Percentiles rank a stretch among this genome's conserved stretches.
Evolutionary conservation across 23 tunicate species (phyloP).

Genomic region (Halocynthia aurantium): DNA sequence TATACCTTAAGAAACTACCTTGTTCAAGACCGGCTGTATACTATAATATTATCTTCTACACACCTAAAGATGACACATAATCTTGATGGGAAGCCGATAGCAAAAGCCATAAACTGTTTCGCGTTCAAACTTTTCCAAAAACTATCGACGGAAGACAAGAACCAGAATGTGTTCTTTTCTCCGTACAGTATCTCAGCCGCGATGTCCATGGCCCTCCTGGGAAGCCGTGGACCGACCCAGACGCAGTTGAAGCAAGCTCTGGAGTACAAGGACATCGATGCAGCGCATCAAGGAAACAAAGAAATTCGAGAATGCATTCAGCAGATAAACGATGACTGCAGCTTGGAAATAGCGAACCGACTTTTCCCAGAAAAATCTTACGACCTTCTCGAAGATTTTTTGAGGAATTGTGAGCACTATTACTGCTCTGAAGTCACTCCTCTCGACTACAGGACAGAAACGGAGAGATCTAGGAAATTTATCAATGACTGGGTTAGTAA

Average conservation of each 20-base stretch:
- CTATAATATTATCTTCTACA: too few relatives aligned
- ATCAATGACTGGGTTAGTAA: constrained; percentile 62
- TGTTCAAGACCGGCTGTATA: too few relatives aligned
- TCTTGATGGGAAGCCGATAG: too few relatives aligned
- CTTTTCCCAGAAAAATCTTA: constrained; percentile 62
- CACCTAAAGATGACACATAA: too few relatives aligned
- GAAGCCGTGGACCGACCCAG: constrained; percentile 36
- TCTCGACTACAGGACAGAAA: constrained; percentile 29
- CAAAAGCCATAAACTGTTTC: too few relatives aligned
- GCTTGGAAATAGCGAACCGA: constrained; percentile 56
- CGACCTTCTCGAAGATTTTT: constrained; percentile 18
- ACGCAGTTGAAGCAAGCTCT: constrained; percentile 1
- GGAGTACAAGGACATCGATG: constrained; percentile 4
- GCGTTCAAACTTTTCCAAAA: too few relatives aligned
- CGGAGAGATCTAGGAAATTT: constrained; percentile 34
- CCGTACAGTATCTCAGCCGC: constrained; percentile 52
- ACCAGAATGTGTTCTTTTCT: constrained; percentile 29
- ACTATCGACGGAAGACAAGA: too few relatives aligned
- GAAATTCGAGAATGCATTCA: background rate
- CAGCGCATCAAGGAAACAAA: background rate
- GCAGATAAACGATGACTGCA: background rate
- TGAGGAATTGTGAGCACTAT: constrained; percentile 18
- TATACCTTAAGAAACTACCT: too few relatives aligned
- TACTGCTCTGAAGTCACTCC: constrained; percentile 25
- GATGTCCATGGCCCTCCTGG: constrained; percentile 34